A percentile compares a stretch with the other conserved stretches of the same genome.
phyloP scores from a whole-genome alignment of 2,888 invertebrate species.

The Holacanthella duospinosa region DNA sequence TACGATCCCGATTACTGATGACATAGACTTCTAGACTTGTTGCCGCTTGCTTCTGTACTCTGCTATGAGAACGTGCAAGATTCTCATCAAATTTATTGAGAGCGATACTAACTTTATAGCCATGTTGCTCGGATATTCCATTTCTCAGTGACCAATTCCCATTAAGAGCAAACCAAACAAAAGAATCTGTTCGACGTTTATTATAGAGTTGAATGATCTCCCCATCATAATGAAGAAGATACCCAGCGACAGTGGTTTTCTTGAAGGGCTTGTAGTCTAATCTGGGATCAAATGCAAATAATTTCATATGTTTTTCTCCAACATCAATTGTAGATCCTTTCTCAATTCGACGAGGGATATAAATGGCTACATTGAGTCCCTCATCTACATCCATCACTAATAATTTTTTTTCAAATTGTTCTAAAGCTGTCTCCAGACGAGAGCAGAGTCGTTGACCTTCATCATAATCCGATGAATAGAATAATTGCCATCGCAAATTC shows the following conservation, averaged over 20 bases:
- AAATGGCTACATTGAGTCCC: not conserved
- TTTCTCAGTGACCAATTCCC: not conserved
- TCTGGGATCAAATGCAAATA: constrained; percentile 6
- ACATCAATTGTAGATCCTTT: not conserved
- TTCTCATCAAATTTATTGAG: constrained; percentile 8
- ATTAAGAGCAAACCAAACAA: constrained; percentile 10
- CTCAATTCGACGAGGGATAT: not conserved
- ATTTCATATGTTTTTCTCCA: not conserved
- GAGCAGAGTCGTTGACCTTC: not conserved
- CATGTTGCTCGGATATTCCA: not conserved
- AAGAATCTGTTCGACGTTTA: constrained; percentile 5
- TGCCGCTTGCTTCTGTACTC: constrained; percentile 2
- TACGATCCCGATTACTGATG: constrained; percentile 10
- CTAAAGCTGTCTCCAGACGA: constrained; percentile 1
- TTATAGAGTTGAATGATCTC: constrained; percentile 9
- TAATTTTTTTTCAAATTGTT: constrained; percentile 8
- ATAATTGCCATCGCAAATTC: constrained; percentile 7
- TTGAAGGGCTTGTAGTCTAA: not conserved
- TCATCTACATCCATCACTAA: constrained; percentile 1
- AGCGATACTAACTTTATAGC: constrained; percentile 11
- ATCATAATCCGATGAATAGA: constrained; percentile 7
- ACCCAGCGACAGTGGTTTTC: not conserved
- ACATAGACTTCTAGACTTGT: constrained; percentile 12
- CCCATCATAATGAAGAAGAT: constrained; percentile 9
- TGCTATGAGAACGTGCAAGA: not conserved